Conservation (phyloP, 2,888 invertebrate genomes). For the Phragmatobia fuliginosa region DNA sequence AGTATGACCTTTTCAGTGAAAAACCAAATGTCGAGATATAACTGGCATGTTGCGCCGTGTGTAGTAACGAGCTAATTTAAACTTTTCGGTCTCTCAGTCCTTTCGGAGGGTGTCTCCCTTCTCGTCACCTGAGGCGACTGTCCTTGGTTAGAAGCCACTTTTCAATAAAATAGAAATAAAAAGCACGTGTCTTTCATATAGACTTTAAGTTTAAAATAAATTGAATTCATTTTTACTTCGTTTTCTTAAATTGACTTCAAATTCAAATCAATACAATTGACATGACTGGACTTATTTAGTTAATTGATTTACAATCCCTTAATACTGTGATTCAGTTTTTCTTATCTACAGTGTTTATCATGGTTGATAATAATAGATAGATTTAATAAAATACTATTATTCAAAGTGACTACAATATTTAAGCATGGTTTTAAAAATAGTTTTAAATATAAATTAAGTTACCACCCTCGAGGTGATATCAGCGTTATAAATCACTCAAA, state of each 20-base stretch:
- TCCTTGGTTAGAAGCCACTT: constrained; percentile 69
- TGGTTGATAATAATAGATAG: neutral
- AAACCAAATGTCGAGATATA: constrained; percentile 80
- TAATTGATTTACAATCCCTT: neutral
- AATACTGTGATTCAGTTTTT: constrained; percentile 6
- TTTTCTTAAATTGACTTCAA: constrained; percentile 18
- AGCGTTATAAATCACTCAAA: constrained; percentile 45
- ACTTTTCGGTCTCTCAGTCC: constrained; percentile 81
- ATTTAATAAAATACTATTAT: neutral
- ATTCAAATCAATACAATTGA: neutral
- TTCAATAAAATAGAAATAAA: constrained; percentile 74
- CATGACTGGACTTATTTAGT: neutral
- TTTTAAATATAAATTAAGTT: constrained; percentile 20
- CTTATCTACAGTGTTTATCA: constrained; percentile 4
- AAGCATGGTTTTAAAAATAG: constrained; percentile 20
- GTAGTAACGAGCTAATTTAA: constrained; percentile 87
- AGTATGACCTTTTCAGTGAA: constrained; percentile 79
- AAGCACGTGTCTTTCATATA: constrained; percentile 51
- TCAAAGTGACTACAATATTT: constrained; percentile 5
- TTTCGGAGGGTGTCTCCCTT: constrained; percentile 71
- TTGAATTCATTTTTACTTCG: constrained; percentile 32
- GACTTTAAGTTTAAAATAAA: constrained; percentile 43
- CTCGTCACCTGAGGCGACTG: constrained; percentile 80
- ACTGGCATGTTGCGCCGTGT: constrained; percentile 76
- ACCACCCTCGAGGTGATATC: constrained; percentile 34